Conservation (phyloP, 2,113 vertebrate species). For the Solea senegalensis region DNA sequence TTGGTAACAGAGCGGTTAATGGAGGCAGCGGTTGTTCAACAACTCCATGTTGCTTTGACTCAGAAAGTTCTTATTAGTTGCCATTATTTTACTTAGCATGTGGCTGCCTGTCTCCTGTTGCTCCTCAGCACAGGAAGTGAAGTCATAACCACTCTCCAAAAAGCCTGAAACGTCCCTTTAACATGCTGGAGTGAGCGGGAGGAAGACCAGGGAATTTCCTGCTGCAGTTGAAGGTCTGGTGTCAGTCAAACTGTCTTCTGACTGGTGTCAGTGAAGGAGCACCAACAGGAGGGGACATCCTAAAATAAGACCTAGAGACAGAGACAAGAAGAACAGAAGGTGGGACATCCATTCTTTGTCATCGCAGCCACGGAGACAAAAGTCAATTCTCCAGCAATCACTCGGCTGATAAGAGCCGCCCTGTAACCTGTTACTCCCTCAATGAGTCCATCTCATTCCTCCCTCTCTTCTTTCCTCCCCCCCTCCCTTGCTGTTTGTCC, state of each 20-base stretch:
- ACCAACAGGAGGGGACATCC: slow-evolving; percentile 8
- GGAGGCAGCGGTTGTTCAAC: no score
- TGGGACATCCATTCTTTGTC: slow-evolving; percentile 9
- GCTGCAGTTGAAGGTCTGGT: slow-evolving; percentile 62
- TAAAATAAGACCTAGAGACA: slow-evolving; percentile 1
- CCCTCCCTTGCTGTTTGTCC: neutral
- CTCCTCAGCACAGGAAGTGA: no score
- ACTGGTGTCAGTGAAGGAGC: neutral
- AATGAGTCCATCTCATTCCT: slow-evolving; percentile 79
- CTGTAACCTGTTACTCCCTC: slow-evolving; percentile 82
- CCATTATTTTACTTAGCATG: no score
- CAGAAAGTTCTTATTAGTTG: no score
- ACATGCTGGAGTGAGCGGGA: slow-evolving; percentile 15
- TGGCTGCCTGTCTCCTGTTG: no score
- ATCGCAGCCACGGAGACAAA: slow-evolving; percentile 58
- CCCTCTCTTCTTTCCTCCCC: slow-evolving; percentile 28
- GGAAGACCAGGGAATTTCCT: no score
- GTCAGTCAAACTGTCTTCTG: slow-evolving; percentile 69
- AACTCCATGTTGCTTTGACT: no score
- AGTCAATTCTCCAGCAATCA: slow-evolving; percentile 78
- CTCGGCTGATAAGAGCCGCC: slow-evolving; percentile 75
- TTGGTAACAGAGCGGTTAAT: no score
- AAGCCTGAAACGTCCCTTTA: neutral
- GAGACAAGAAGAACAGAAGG: neutral
- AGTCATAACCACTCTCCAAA: no score